Conservation (phyloP, 2,113 vertebrate genomes). For the Eublepharis macularius region DNA sequence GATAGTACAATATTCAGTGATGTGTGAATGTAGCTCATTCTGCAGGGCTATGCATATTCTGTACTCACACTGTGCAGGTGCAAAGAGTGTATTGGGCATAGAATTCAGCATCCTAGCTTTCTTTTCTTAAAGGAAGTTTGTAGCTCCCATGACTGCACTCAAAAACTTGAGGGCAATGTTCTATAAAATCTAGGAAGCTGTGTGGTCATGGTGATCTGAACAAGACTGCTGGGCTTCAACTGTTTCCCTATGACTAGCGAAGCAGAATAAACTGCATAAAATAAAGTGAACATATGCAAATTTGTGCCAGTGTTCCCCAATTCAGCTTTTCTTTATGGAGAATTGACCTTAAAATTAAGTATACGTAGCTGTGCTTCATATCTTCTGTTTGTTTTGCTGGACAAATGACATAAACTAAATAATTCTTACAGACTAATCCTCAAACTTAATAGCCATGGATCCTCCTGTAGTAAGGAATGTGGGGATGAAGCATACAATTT, state of each 20-base stretch:
- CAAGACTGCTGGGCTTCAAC: not conserved
- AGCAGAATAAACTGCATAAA: not conserved
- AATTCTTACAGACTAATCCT: too few species aligned
- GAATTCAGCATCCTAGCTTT: not conserved
- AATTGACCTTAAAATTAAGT: too few species aligned
- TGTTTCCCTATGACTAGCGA: not conserved
- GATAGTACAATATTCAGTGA: too few species aligned
- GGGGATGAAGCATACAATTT: not conserved
- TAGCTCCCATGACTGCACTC: not conserved
- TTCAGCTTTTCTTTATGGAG: not conserved
- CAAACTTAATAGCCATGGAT: not conserved
- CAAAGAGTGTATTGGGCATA: not conserved
- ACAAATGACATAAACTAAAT: not conserved
- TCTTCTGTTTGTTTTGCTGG: not conserved
- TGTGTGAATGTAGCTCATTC: not conserved
- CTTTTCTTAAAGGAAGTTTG: not conserved
- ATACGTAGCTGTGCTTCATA: not conserved
- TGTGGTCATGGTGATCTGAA: not conserved
- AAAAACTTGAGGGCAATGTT: not conserved
- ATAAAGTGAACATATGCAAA: not conserved
- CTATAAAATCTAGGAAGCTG: not conserved
- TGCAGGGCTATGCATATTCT: not conserved
- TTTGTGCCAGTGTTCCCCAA: not conserved
- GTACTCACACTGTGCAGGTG: not conserved
- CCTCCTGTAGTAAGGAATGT: not conserved